Evolutionary conservation across 2,113 vertebrate genomes (phyloP).

Genomic region (Notothenia rossii): DNA sequence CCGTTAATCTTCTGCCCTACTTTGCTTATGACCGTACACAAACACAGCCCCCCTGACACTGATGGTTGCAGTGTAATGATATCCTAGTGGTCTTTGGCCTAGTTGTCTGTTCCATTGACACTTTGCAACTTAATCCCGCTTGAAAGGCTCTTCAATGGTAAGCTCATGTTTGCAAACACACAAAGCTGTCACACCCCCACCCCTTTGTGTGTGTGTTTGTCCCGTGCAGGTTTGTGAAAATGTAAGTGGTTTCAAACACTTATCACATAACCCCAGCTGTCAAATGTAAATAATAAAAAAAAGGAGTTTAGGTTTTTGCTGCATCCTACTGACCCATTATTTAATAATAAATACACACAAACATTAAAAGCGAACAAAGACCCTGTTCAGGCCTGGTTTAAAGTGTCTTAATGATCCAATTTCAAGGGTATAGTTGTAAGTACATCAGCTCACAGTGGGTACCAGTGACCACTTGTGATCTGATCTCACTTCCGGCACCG

Average conservation of each 20-base stretch:
- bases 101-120: constrained; percentile 69
- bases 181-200: constrained; percentile 42
- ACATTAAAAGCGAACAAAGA: no score
- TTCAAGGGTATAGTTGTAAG: no score
- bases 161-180: constrained; percentile 75
- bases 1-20: constrained; percentile 21
- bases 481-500: no score
- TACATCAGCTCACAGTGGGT: no score
- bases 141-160: constrained; percentile 73
- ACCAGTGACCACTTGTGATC: no score
- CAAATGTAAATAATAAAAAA: not conserved
- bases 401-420: no score
- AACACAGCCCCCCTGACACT: not conserved
- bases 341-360: not conserved
- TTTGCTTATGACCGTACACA: constrained; percentile 19
- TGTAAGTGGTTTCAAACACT: constrained; percentile 7
- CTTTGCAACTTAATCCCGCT: constrained; percentile 73
- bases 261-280: not conserved
- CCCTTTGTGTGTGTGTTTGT: constrained; percentile 19
- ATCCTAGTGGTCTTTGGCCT: constrained; percentile 71
- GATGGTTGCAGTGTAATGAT: constrained; percentile 59
- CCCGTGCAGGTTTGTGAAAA: not conserved
- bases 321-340: not conserved
- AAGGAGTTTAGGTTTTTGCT: not conserved
- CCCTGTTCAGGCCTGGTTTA: no score